Evolutionary conservation across 2,888 invertebrate genomes (phyloP).

Genomic region (Protonemura montana): DNA sequence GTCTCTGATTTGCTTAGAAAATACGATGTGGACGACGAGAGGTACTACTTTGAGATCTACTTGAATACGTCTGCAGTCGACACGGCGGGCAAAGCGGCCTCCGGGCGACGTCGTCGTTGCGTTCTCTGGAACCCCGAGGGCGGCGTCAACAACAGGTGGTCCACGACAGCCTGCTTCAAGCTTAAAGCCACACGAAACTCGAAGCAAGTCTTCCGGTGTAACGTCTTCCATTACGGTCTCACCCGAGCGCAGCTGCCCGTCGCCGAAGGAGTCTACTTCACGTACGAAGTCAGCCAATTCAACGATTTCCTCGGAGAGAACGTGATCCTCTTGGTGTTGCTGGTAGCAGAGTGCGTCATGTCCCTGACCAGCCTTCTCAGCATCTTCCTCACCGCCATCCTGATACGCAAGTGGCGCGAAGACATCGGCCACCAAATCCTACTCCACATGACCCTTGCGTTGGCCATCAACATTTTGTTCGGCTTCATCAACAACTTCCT

Average conservation of each 20-base stretch:
- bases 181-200: background rate
- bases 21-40: background rate
- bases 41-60: background rate
- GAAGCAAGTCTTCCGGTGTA: background rate
- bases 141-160: background rate
- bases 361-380: background rate
- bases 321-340: background rate
- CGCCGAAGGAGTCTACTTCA: background rate
- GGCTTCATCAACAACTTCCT: slow-evolving; percentile 16
- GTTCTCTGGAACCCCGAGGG: background rate
- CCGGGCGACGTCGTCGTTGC: background rate
- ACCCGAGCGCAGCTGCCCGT: background rate
- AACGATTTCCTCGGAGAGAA: background rate
- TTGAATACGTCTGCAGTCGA: background rate
- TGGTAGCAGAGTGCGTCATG: background rate
- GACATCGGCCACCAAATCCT: background rate
- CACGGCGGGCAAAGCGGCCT: background rate
- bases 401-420: background rate
- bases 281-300: background rate
- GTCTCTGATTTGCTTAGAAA: background rate
- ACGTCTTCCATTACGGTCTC: background rate
- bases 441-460: background rate
- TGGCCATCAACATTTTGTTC: background rate
- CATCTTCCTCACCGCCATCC: background rate
- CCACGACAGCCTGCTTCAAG: background rate